These are phyloP conservation scores for Dendrocincla fuliginosa DNA, from an alignment of 2,797 vertebrate genomes.

Conservation along the genomic window DNA sequence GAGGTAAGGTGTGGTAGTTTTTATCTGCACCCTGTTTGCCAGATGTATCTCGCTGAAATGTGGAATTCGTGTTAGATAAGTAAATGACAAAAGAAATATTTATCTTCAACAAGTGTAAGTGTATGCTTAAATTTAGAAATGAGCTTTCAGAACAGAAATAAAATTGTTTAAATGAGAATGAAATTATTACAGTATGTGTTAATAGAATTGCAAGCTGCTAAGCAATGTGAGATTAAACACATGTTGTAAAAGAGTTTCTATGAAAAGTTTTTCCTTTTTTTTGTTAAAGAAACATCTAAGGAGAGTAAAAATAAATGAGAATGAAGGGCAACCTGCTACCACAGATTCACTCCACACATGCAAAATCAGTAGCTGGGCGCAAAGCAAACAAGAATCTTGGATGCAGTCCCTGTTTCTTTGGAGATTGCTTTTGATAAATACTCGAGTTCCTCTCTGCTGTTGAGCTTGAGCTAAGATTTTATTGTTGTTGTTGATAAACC, in stretches of 20 bases:
- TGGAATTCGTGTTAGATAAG: neutral
- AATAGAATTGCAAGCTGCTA: neutral
- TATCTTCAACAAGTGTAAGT: neutral
- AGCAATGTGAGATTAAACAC: neutral
- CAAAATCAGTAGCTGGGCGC: neutral
- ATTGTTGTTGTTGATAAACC: neutral
- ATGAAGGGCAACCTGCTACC: neutral
- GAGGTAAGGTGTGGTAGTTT: conserved; percentile 82
- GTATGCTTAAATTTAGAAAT: neutral
- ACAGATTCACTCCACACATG: neutral
- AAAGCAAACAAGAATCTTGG: neutral
- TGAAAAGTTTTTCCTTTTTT: neutral
- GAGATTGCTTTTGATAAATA: neutral
- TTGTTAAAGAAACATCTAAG: neutral
- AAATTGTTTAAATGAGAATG: neutral
- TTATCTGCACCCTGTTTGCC: neutral
- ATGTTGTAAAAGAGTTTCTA: neutral
- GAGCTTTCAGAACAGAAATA: neutral
- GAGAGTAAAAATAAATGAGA: neutral
- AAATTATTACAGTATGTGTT: neutral
- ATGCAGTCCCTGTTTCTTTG: neutral
- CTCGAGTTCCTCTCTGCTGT: fast-evolving
- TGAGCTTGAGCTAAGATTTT: neutral
- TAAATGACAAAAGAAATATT: neutral
- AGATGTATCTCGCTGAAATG: neutral